Evolutionary conservation across 1,140 invertebrate species (phyloP), one percentile per base, ranked within the genome.

Genomic region (Octopus sinensis): DNA sequence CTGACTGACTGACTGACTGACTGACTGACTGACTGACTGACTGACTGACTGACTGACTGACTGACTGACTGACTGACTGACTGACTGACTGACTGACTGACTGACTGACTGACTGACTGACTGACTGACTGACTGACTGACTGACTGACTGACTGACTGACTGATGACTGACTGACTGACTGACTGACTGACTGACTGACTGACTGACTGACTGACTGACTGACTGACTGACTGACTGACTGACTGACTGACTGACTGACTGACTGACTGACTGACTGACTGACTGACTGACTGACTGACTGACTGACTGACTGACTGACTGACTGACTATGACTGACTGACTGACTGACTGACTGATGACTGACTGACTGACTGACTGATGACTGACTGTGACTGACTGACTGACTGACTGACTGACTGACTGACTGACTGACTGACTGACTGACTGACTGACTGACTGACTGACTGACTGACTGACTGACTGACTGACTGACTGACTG

Each of bases 401-500:
- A 84, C 80, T 83, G 79, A 84, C 73, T 81, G 83, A 84, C 82
- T 84, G 82, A 80, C 83, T 84, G 82, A 84, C 79, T 84, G 83
- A 84, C 54, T 56, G 80, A 83, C 82, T 83, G 82, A 82, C 81
- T 83, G 81, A 83, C 81, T 83, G 82, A 83, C 81, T 84, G 83
- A 83, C 82, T 84, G 83, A 84, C 83, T 84, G 83, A 84, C 83
- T 84, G 83, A 84, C 83, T 84, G 83, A 84, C 83, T 84, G 83
- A 84, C 83, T 84, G 83, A 84, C 83, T 84, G 83, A 84, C 83
- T 84, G 83, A 84, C 83, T 81, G 83, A 84, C 83, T 81, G 82
- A 83, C 82, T 82, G 83, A 82, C 83, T 84, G 84, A 84, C 82
- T 84, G 84, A 81, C 80, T 84, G 84, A 84, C 84, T 82, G 84